These are phyloP conservation scores for Cynodonichthys magdalenae DNA, from an alignment of 2,797 vertebrate species.

Conservation along the genomic window DNA sequence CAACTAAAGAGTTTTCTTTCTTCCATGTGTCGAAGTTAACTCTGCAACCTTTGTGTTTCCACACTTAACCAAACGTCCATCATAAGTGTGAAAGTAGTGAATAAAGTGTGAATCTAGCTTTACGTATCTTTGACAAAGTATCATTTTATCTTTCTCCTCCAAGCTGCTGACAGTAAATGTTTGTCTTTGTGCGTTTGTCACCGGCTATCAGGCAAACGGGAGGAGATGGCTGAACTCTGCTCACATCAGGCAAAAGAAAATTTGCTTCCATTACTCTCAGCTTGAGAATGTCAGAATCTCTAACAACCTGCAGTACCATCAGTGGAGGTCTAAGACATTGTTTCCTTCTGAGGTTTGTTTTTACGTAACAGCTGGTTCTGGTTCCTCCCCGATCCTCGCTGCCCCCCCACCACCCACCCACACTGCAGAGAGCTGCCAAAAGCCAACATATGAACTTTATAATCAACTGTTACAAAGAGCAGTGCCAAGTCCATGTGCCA, in stretches of 20 bases:
- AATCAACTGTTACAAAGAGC: conserved; percentile 61
- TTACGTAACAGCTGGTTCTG: conserved; percentile 71
- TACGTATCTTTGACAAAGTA: conserved; percentile 24
- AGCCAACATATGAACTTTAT: conserved; percentile 64
- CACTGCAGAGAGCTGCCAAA: conserved; percentile 60
- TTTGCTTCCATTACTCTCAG: conserved; percentile 58
- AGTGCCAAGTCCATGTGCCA: conserved; percentile 37
- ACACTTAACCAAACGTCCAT: neutral
- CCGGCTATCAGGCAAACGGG: conserved; percentile 42
- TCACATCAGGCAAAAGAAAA: conserved; percentile 35
- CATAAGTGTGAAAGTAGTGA: conserved; percentile 15
- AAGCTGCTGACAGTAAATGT: conserved; percentile 23
- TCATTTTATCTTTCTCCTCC: neutral
- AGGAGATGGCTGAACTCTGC: conserved; percentile 45
- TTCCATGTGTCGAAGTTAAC: too few relatives aligned
- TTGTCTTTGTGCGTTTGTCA: conserved; percentile 32
- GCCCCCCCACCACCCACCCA: conserved; percentile 21
- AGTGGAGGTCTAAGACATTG: conserved; percentile 58
- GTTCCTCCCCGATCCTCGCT: conserved; percentile 41
- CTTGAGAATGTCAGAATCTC: conserved; percentile 57
- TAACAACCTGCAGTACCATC: conserved; percentile 57
- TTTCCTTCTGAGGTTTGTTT: conserved; percentile 64
- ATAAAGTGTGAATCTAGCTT: conserved; percentile 8
- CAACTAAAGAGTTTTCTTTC: too few relatives aligned
- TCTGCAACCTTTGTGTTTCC: too few relatives aligned